Base-by-base conservation (phyloP, 30 jellyfish, hydroid and myxozoan genomes). In the Aurelia coerulea region DNA sequence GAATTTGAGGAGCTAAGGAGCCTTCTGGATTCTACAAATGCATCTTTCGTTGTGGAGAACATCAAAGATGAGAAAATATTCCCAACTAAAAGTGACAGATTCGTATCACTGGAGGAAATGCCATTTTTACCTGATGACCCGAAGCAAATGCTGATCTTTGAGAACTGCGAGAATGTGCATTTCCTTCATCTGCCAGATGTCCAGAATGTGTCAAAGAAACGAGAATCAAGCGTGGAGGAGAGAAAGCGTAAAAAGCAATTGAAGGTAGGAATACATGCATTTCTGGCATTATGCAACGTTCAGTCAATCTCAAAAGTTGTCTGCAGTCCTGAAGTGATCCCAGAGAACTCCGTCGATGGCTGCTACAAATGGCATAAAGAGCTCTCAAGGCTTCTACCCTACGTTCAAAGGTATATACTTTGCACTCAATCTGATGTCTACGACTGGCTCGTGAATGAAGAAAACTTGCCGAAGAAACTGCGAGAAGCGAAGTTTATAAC, bases 311-410 rank as follows among this genome's bases (percentile, higher is more conserved):
- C 90, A 7, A 72, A 70, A 18, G 81, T 86, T 49, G 76, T 41
- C 17, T 65, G 80, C 14, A 80, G 74, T n/a, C 92, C 94, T 9
- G 94, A 69, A 14, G 79, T 86, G 9, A 41, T 35, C 34, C 81
- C 98, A 29, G 90, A 65, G 56, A 75, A 60, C 77, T 29, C 62
- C 3, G 76, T 41, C 19, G 65, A 62, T 10, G 98, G 98, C 6
- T 91, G 90, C 73, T 54, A 23, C 63, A 49, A 85, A 33, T 91
- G 98, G 98, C 85, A 91, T 3, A 29, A 58, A 51, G 67, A 52
- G 17, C 78, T 91, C 6, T 58, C 81, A 15, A 68, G 31, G 58
- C 62, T 86, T 14, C 53, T 83, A 10, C 96, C 90, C 17, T 72
- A 49, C 58, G 84, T 80, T 39, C 98, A 91, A 74, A 62, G 98